phyloP scores from a whole-genome alignment of 2,797 vertebrate species.

The Salmo trutta region DNA sequence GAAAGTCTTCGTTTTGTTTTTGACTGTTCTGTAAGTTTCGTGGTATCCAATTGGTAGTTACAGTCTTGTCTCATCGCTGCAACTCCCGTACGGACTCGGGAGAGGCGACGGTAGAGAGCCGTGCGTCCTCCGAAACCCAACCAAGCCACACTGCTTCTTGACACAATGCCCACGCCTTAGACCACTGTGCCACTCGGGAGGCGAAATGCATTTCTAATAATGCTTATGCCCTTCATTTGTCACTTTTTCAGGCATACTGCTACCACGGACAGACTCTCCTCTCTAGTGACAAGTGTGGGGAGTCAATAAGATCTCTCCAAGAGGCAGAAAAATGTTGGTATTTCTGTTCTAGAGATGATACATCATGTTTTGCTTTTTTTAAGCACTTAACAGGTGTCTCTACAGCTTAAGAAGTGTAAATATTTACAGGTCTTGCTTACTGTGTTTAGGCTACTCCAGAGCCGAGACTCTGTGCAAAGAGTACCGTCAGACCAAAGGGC shows the following conservation, averaged over 20 bases:
- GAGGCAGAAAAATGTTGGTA: constrained; percentile 95
- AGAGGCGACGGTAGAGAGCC: too few relatives aligned
- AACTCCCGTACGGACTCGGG: too few relatives aligned
- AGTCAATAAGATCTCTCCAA: constrained; percentile 93
- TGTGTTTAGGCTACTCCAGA: constrained; percentile 81
- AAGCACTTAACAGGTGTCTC: not conserved
- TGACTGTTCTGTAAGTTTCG: not conserved
- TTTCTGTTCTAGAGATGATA: not conserved
- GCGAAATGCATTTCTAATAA: not conserved
- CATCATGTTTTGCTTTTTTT: constrained; percentile 1
- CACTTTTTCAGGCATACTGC: constrained; percentile 83
- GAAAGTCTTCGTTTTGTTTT: not conserved
- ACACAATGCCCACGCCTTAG: too few relatives aligned
- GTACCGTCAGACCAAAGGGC: constrained; percentile 95
- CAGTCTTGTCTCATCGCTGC: too few relatives aligned
- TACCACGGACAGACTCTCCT: constrained; percentile 95
- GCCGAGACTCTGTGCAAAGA: constrained; percentile 94
- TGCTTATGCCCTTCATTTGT: not conserved
- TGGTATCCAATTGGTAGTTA: too few relatives aligned
- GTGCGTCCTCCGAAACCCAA: too few relatives aligned
- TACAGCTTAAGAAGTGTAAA: not conserved
- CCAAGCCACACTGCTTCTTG: too few relatives aligned
- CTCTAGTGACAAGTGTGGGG: constrained; percentile 92
- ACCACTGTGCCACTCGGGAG: too few relatives aligned
- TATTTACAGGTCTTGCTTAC: not conserved